A percentile compares a stretch with the other conserved stretches of the same genome.
Conservation (phyloP, 2,113 vertebrate species). For the Brienomyrus longianalis region DNA sequence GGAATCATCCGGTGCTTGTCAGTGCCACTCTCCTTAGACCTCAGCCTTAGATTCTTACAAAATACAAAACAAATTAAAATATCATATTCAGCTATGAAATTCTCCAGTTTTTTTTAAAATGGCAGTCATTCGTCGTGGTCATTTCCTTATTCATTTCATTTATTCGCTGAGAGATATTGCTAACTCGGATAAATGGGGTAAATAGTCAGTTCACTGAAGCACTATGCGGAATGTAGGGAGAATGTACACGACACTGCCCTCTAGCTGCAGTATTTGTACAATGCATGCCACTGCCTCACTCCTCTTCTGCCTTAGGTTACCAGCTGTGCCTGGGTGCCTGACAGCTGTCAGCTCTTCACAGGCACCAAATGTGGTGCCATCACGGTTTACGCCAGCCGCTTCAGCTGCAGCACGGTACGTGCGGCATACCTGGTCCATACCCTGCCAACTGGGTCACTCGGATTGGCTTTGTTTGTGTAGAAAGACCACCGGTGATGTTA, state of each 20-base stretch:
- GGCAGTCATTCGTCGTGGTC: background rate
- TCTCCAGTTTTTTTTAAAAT: background rate
- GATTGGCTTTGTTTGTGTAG: background rate
- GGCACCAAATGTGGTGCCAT: slow-evolving; percentile 92
- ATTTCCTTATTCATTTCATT: background rate
- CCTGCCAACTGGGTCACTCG: background rate
- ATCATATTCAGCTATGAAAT: background rate
- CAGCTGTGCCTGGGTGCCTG: slow-evolving; percentile 95
- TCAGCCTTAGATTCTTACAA: background rate
- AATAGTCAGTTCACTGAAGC: background rate
- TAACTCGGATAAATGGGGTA: background rate
- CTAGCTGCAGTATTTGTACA: background rate
- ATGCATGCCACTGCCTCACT: slow-evolving; percentile 9
- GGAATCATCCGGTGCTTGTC: background rate
- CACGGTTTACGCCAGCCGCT: slow-evolving; percentile 88
- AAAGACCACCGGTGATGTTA: background rate
- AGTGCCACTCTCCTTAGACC: background rate
- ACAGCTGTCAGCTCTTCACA: slow-evolving; percentile 95
- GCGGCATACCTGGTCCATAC: slow-evolving; percentile 37
- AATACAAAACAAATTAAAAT: background rate
- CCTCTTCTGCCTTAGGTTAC: slow-evolving; percentile 69
- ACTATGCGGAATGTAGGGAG: background rate
- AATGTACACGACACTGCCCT: background rate
- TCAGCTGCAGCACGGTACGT: slow-evolving; percentile 76
- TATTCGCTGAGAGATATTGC: background rate